Evolutionary conservation across 2,113 vertebrate genomes (phyloP).

Genomic region (Carlito syrichta): DNA sequence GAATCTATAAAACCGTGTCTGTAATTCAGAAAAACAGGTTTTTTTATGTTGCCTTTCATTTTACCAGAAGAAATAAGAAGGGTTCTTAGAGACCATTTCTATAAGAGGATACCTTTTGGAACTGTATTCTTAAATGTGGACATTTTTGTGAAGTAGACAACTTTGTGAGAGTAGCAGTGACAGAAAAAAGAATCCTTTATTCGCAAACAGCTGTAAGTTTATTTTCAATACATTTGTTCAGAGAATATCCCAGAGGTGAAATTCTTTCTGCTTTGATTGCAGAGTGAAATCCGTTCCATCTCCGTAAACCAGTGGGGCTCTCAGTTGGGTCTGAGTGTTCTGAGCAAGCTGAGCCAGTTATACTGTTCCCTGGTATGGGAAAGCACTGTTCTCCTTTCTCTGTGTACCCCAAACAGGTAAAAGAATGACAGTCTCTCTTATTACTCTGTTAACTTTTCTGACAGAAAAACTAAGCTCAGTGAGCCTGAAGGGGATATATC

Average conservation of each 20-base stretch:
- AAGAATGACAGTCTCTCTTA: background rate
- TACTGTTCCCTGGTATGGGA: constrained; percentile 98
- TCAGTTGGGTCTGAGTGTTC: constrained; percentile 92
- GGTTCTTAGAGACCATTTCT: background rate
- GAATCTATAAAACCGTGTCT: background rate
- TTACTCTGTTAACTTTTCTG: background rate
- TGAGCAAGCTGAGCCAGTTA: constrained; percentile 95
- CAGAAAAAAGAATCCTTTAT: background rate
- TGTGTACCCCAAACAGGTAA: constrained; percentile 96
- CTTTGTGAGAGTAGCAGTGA: background rate
- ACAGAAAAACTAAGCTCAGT: background rate
- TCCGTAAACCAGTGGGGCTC: constrained; percentile 98
- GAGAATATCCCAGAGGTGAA: background rate
- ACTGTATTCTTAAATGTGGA: background rate
- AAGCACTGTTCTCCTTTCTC: constrained; percentile 95
- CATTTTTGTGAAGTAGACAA: background rate
- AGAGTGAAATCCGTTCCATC: constrained; percentile 97
- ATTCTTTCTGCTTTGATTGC: constrained; percentile 52
- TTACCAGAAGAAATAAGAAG: background rate
- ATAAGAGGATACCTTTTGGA: background rate
- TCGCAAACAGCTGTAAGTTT: background rate
- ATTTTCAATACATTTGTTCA: background rate
- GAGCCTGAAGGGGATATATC: background rate
- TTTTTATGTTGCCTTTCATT: background rate
- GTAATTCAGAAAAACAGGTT: background rate